Evolutionary conservation across 2,888 invertebrate genomes (phyloP), one percentile per base, ranked within the genome.

Genomic region (Leptura quadrifasciata): DNA sequence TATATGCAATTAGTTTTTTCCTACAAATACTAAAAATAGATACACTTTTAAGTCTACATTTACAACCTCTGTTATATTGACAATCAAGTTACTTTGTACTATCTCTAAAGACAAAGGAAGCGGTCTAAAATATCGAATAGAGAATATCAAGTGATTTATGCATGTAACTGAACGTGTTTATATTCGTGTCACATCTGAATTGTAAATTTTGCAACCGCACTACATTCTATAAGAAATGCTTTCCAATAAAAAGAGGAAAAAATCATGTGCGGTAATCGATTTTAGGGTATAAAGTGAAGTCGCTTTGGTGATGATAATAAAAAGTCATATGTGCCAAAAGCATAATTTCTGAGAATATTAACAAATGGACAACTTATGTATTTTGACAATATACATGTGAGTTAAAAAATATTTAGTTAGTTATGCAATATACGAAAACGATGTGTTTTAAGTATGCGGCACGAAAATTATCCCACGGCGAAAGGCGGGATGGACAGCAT

Each of bases 151-250:
- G 27, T 20, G 69, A 39, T 57, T 58, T 35, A 31, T 31, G 35
- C 8, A 31, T 18, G 18, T 69, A 69, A 55, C 55, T 10, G 67
- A 21, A 57, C 17, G 55, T 69, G n/a, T 68, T 68, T 68, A 55
- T 57, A 68, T 57, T 55, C 55, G 52, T 39, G 21, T 75, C 71
- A 61, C 67, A 76, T 76, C 52, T 76, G 72, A 76, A 76, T 68
- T 76, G 71, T 67, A 76, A 76, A 76, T 76, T 57, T 39, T 68
- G 52, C 68, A 72, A 54, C 68, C 61, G 39, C 68, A 68, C 72
- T 68, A 72, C 31, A 75, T 75, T 58, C 64, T 35, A 54, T 39
- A 54, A 21, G 20, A 31, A 27, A 71, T 65, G 60, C 58, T 47
- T 39, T 18, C 9, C 58, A 58, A 63, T 64, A 57, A 63, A 52